Evolutionary conservation across 2,888 invertebrate species (phyloP), one percentile per base, ranked within the genome.

Genomic region (Cerceris ruficornis): DNA sequence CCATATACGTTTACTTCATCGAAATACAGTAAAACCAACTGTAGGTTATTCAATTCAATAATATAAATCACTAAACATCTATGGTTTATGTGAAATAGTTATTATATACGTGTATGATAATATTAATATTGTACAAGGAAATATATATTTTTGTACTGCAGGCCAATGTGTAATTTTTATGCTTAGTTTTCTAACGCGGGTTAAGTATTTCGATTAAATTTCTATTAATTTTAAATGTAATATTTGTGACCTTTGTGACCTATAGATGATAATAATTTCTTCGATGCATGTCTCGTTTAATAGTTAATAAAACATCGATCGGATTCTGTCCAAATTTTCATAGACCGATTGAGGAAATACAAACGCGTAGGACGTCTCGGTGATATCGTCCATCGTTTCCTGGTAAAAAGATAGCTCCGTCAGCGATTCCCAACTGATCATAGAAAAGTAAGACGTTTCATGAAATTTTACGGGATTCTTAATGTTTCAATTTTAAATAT

Each of bases 361-460:
- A 61, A 67, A 46, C n/a, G 65, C 43, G 59, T 69, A 52, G 57
- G 65, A 39, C 55, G 28, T 41, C 14, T 57, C 68, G 55, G 28
- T 13, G 81, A 72, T 89, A 90, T 88, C 90, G 70, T 67, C 57
- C 69, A 78, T 68, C 80, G 87, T 88, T 90, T 89, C 90, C 90
- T 89, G 89, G 86, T 90, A 87, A 87, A 83, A 83, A 84, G 87
- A 88, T 90, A 89, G 85, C 81, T 82, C 68, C 86, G 14, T 9
- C 54, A 68, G 41, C n/a, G 54, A 50, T 55, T 41, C 55, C n/a
- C 28, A 64, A 50, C 39, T 13, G 8, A 70, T 43, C 5, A 17
- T 46, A 7, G 14, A 46, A 60, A 60, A 11, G 14, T 59, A 59
- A 59, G 5, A 14, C 13, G 14, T 14, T 14, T 0, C n/a, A 1